Conservation (phyloP, 2,113 vertebrate genomes). For the Channa maculata region DNA sequence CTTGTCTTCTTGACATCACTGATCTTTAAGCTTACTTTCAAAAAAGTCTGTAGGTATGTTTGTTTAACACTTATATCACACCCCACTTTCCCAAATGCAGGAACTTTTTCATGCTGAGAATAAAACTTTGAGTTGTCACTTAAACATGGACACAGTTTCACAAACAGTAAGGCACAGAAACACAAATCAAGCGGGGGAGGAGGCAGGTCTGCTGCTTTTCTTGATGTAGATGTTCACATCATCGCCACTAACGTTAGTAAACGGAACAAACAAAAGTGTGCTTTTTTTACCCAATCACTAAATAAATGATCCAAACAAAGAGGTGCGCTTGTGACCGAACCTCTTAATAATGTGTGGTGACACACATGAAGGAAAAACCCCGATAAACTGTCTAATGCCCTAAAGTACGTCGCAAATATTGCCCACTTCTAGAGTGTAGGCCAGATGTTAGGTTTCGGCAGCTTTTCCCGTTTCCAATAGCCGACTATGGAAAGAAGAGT, state of each 20-base stretch:
- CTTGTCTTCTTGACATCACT: too few species aligned
- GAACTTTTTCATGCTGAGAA: not conserved
- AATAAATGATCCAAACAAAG: too few species aligned
- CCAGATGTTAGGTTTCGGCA: not conserved
- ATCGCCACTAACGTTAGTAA: constrained; percentile 3
- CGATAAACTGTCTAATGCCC: constrained; percentile 12
- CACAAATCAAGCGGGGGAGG: constrained; percentile 15
- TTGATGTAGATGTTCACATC: constrained; percentile 23
- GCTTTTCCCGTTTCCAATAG: too few species aligned
- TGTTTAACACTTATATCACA: too few species aligned
- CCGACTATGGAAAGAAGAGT: constrained; percentile 11
- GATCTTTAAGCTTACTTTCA: too few species aligned
- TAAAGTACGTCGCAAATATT: not conserved
- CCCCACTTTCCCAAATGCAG: not conserved
- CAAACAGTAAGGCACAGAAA: constrained; percentile 35
- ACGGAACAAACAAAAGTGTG: too few species aligned
- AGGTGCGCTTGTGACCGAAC: too few species aligned
- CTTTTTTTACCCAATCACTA: too few species aligned
- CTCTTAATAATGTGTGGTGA: too few species aligned
- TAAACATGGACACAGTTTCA: constrained; percentile 4
- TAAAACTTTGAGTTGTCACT: not conserved
- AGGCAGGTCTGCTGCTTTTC: constrained; percentile 21
- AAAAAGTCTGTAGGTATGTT: too few species aligned
- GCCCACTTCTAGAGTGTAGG: not conserved
- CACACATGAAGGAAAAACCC: too few species aligned